These are phyloP conservation scores for Hydractinia echinata DNA, from an alignment of 30 jellyfish, hydroid and myxozoan genomes.

Conservation along the genomic window DNA sequence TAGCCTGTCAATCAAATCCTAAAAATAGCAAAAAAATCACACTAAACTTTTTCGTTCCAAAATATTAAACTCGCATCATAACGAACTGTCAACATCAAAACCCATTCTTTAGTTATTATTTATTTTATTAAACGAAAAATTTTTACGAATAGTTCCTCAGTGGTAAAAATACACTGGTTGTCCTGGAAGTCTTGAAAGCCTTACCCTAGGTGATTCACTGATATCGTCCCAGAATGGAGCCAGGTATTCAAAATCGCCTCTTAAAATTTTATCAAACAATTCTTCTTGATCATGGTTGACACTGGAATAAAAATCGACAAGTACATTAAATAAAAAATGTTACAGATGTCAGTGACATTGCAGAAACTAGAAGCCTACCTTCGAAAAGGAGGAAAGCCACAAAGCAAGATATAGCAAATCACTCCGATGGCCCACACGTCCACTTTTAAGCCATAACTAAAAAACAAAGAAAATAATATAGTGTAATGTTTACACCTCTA, in stretches of 20 bases:
- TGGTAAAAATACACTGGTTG: not conserved
- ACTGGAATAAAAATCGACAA: conserved; percentile 29
- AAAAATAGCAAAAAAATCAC: not conserved
- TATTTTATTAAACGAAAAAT: too few relatives aligned
- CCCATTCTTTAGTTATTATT: not conserved
- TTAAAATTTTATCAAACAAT: conserved; percentile 79
- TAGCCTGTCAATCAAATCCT: conserved; percentile 69
- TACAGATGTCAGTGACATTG: not conserved
- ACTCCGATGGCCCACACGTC: conserved; percentile 98
- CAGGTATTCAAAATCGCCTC: conserved; percentile 83
- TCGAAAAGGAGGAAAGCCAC: conserved; percentile 98
- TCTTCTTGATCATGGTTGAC: conserved; percentile 91
- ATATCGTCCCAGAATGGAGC: conserved; percentile 92
- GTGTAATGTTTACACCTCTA: not conserved
- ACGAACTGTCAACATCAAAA: not conserved
- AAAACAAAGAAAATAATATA: not conserved
- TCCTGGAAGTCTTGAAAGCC: not conserved
- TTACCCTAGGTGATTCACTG: conserved; percentile 82
- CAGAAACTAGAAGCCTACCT: conserved; percentile 40
- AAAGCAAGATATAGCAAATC: conserved; percentile 61
- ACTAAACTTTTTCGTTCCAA: not conserved
- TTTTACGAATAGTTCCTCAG: too few relatives aligned
- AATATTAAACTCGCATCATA: not conserved
- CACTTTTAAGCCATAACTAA: conserved; percentile 82
- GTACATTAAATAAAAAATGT: not conserved